phyloP scores from a whole-genome alignment of 2,888 invertebrate genomes.

The Automeris io region DNA sequence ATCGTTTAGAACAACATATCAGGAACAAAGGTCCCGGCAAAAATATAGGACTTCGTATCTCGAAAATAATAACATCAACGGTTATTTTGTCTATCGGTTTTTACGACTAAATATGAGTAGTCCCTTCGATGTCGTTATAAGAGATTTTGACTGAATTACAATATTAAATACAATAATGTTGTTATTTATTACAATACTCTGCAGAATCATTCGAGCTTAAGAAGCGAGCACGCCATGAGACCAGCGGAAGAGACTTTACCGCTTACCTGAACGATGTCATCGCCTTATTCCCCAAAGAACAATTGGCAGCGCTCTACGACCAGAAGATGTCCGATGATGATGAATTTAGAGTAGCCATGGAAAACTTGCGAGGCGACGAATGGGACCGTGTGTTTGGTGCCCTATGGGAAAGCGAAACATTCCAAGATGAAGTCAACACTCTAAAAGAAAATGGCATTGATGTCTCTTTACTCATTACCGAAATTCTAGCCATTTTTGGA shows the following conservation, averaged over 20 bases:
- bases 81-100: too few relatives aligned
- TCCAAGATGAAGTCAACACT: conserved; percentile 37
- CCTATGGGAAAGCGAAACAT: conserved; percentile 42
- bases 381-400: conserved; percentile 37
- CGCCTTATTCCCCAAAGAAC: conserved; percentile 38
- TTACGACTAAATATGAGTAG: too few relatives aligned
- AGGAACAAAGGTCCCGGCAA: too few relatives aligned
- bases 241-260: conserved; percentile 36
- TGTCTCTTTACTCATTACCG: conserved; percentile 25
- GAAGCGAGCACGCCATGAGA: conserved; percentile 18
- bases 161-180: too few relatives aligned
- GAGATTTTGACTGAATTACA: too few relatives aligned
- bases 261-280: conserved; percentile 42
- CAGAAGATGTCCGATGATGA: conserved; percentile 48
- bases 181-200: too few relatives aligned
- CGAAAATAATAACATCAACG: too few relatives aligned
- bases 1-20: too few relatives aligned
- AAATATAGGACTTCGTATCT: too few relatives aligned
- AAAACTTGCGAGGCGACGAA: conserved; percentile 46
- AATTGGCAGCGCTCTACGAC: conserved; percentile 45
- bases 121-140: too few relatives aligned
- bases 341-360: conserved; percentile 44
- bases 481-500: conserved; percentile 47
- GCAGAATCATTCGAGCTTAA: not conserved
- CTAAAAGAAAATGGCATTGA: conserved; percentile 45